Conservation (phyloP, 92 coral and sea anemone species). For the Palythoa grandiflora region DNA sequence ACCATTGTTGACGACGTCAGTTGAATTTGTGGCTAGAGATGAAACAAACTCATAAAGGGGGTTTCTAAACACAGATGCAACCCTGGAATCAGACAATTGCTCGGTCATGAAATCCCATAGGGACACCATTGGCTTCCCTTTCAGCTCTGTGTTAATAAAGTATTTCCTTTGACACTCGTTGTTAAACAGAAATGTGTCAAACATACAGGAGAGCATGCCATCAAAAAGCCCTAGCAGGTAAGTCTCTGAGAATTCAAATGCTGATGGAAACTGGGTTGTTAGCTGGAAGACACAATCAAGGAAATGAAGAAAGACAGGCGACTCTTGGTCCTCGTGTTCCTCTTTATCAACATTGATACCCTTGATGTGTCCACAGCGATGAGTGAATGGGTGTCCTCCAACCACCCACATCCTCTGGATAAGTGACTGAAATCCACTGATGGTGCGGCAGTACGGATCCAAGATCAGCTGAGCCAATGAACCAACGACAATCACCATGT, state of each 20-base stretch:
- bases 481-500: conserved; percentile 84
- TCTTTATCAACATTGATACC: conserved; percentile 64
- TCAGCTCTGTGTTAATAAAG: conserved; percentile 68
- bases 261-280: conserved; percentile 91
- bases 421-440: conserved; percentile 93
- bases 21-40: conserved; percentile 53
- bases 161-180: conserved; percentile 82
- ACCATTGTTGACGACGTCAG: conserved; percentile 44
- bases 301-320: conserved; percentile 95
- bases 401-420: conserved; percentile 99
- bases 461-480: conserved; percentile 89
- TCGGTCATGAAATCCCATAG: conserved; percentile 95
- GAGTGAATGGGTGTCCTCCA: conserved; percentile 95
- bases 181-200: conserved; percentile 94
- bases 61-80: conserved; percentile 77
- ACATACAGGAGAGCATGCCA: conserved; percentile 95
- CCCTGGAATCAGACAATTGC: conserved; percentile 77
- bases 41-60: conserved; percentile 86
- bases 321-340: conserved; percentile 78
- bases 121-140: conserved; percentile 71
- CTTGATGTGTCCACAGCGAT: conserved; percentile 86
- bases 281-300: conserved; percentile 96
- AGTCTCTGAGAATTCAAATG: conserved; percentile 97
- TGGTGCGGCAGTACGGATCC: conserved; percentile 91
- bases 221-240: conserved; percentile 86